phyloP scores from a whole-genome alignment of 2,113 vertebrate species.

The Channa argus region DNA sequence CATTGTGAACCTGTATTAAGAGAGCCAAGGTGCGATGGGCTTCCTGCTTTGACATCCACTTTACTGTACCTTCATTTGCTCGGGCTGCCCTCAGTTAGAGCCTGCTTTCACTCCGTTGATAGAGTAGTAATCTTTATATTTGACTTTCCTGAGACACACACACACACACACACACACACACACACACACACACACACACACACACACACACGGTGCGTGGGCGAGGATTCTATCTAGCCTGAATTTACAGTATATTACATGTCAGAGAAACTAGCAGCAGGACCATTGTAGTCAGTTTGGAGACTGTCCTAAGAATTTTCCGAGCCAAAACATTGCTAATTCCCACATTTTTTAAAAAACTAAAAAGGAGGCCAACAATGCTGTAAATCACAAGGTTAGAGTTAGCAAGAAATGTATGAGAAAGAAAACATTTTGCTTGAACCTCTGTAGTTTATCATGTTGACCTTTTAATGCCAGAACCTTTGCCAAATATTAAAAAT shows the following conservation, averaged over 20 bases:
- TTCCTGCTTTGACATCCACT: slow-evolving; percentile 40
- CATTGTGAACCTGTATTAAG: slow-evolving; percentile 24
- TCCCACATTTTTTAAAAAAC: not conserved
- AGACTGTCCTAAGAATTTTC: not conserved
- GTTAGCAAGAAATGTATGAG: not conserved
- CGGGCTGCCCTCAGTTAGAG: slow-evolving; percentile 20
- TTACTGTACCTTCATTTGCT: slow-evolving; percentile 36
- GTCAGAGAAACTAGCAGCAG: slow-evolving; percentile 37
- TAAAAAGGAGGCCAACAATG: not conserved
- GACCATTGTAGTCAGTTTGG: slow-evolving; percentile 1
- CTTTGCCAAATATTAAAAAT: slow-evolving; percentile 27
- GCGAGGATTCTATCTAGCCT: slow-evolving; percentile 53
- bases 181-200: slow-evolving; percentile 22
- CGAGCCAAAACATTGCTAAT: not conserved
- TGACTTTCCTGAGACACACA: slow-evolving; percentile 49
- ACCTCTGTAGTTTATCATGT: not conserved
- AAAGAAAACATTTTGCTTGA: not conserved
- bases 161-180: slow-evolving; percentile 9
- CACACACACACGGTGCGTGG: slow-evolving; percentile 34
- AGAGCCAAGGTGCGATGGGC: slow-evolving; percentile 9
- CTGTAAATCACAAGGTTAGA: not conserved
- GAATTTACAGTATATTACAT: slow-evolving; percentile 57
- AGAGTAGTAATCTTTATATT: slow-evolving; percentile 48
- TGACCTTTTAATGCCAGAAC: slow-evolving; percentile 9
- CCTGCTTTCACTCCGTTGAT: slow-evolving; percentile 27